Evolutionary conservation across 2,113 vertebrate species (phyloP), one percentile per base, ranked within the genome.

Genomic region (Pycnonotus jocosus): DNA sequence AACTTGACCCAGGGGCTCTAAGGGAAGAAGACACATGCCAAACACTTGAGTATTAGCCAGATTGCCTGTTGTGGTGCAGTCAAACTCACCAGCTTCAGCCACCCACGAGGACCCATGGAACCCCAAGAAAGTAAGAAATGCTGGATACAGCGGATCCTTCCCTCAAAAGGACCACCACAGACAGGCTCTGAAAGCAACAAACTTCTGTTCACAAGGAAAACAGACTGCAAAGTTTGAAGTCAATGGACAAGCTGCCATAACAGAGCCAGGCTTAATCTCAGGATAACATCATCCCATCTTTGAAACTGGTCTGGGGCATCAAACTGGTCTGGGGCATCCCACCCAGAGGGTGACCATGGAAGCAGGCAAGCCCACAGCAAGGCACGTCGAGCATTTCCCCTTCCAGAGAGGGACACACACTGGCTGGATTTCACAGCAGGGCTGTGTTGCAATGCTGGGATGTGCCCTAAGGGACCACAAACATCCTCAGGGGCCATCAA

Each of bases 401-500:
- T 66, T 47, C 45, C 3, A 2, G 47, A 69, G 22, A 44, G 19
- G 28, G 69, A 62, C 48, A 81, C 0, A 2, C 44, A 64, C 69
- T 4, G 0, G 60, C 40, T 79, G 47, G 42, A 78, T 83, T 85
- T 93, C 93, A 86, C 44, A 92, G 81, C 45, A 82, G 57, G 78
- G 62, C 70, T 82, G 76, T 15, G 1, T 5, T 61, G 74, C 82
- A 64, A 77, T 2, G 15, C 58, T 0, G 0, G 70, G 58, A 86
- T 62, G 3, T 0, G 22, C 77, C 89, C 91, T 60, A 31, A 58
- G 86, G 91, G 77, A 86, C 57, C 44, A 74, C 51, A 64, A 70
- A 40, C 68, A 81, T 84, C 92, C 79, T 82, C 62, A 85, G 79
- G 93, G 68, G 91, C 85, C 89, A 77, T 89, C 90, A 90, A 62